phyloP scores from a whole-genome alignment of 2,888 invertebrate genomes.

The Acholoe squamosa region DNA sequence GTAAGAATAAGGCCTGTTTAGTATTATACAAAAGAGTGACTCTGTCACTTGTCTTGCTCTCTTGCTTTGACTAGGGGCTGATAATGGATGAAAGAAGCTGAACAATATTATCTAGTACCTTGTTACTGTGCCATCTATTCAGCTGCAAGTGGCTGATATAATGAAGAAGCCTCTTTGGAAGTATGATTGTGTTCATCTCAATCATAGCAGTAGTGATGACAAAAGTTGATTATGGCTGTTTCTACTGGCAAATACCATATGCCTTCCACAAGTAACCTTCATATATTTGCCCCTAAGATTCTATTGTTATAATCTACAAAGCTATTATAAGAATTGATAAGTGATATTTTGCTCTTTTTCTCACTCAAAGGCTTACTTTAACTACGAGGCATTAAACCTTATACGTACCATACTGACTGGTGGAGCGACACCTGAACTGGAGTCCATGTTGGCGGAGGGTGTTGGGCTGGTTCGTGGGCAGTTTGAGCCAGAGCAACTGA shows the following conservation, averaged over 20 bases:
- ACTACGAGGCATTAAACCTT: slow-evolving; percentile 70
- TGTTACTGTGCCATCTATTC: too few relatives aligned
- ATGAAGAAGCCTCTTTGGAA: too few relatives aligned
- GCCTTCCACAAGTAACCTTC: not conserved
- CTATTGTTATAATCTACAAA: not conserved
- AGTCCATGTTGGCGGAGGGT: slow-evolving; percentile 72
- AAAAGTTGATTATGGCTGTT: too few relatives aligned
- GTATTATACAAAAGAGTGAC: too few relatives aligned
- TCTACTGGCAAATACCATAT: too few relatives aligned
- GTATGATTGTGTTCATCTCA: too few relatives aligned
- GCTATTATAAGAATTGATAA: not conserved
- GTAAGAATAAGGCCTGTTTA: slow-evolving; percentile 75
- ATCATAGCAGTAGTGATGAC: too few relatives aligned
- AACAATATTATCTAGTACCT: too few relatives aligned
- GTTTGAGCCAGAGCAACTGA: slow-evolving; percentile 43
- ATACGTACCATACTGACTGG: slow-evolving; percentile 73
- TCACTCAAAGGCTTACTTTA: slow-evolving; percentile 71
- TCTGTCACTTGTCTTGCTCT: too few relatives aligned
- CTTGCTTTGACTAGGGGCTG: too few relatives aligned
- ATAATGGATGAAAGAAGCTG: too few relatives aligned
- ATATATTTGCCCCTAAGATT: not conserved
- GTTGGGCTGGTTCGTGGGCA: slow-evolving; percentile 69
- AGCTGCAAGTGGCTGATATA: too few relatives aligned
- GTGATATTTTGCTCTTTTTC: not conserved
- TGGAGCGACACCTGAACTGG: slow-evolving; percentile 72